A percentile compares a stretch with the other conserved stretches of the same genome.
phyloP scores from a whole-genome alignment of 2,888 invertebrate genomes.

The Caenorhabditis afra region DNA sequence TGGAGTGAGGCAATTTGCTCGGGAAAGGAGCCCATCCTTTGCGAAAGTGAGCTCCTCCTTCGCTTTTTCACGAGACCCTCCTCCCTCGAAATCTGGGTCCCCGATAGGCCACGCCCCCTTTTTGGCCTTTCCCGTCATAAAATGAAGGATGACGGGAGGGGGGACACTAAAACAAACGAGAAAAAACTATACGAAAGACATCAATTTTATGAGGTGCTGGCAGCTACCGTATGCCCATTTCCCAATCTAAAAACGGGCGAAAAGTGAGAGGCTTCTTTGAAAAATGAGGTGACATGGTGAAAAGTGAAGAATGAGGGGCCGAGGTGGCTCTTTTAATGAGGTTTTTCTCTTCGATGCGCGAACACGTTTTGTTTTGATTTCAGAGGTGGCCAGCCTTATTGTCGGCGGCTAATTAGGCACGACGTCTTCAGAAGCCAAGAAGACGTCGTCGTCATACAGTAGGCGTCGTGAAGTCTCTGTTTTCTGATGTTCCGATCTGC shows the following conservation, averaged over 20 bases:
- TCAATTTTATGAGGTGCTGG: not conserved
- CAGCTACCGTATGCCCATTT: no score
- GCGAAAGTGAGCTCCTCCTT: not conserved
- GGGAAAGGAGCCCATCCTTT: not conserved
- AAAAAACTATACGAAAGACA: not conserved
- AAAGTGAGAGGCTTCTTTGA: not conserved
- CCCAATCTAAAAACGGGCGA: not conserved
- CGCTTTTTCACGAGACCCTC: not conserved
- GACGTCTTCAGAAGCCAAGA: not conserved
- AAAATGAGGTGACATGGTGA: no score
- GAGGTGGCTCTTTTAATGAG: constrained; percentile 24
- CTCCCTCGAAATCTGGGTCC: not conserved
- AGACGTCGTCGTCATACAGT: not conserved
- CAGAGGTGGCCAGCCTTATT: not conserved
- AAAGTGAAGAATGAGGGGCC: not conserved
- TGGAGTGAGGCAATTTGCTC: no score
- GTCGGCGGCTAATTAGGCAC: not conserved
- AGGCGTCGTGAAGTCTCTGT: not conserved
- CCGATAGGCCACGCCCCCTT: constrained; percentile 21
- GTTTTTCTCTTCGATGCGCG: constrained; percentile 7
- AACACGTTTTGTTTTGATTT: not conserved
- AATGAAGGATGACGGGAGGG: not conserved
- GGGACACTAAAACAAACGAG: not conserved
- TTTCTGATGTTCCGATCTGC: not conserved
- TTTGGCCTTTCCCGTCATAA: constrained; percentile 14